These are phyloP conservation scores for Aeoliscus strigatus DNA, from an alignment of 2,797 vertebrate species.

Conservation along the genomic window DNA sequence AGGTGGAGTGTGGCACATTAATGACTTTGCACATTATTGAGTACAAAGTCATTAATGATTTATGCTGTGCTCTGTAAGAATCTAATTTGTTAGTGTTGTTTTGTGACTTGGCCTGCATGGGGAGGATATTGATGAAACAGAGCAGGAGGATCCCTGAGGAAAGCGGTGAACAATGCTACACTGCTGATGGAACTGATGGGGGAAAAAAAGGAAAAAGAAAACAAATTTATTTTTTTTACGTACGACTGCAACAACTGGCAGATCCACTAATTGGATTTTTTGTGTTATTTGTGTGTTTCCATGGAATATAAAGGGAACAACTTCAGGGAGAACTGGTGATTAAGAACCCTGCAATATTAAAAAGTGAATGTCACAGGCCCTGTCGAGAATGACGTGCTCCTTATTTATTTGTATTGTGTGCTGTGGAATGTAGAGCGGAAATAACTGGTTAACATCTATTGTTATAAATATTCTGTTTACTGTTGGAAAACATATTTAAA, in stretches of 20 bases:
- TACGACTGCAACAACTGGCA: neutral
- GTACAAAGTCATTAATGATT: conserved; percentile 38
- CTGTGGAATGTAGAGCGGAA: too few relatives aligned
- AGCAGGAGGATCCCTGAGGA: conserved; percentile 25
- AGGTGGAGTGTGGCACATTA: neutral
- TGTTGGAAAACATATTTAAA: too few relatives aligned
- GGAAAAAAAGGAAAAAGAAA: too few relatives aligned
- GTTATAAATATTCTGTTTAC: too few relatives aligned
- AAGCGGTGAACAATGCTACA: conserved; percentile 3
- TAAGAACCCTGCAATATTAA: neutral
- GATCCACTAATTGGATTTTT: neutral
- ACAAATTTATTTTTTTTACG: too few relatives aligned
- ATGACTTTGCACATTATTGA: conserved; percentile 7
- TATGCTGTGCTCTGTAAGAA: conserved; percentile 32
- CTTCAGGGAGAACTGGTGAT: neutral
- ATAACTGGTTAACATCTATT: too few relatives aligned
- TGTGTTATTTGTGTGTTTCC: conserved; percentile 1
- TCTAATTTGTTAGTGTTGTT: conserved; percentile 51
- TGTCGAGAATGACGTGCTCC: too few relatives aligned
- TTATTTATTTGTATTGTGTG: too few relatives aligned
- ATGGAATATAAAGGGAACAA: neutral
- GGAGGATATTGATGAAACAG: conserved; percentile 42
- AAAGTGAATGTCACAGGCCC: conserved; percentile 2
- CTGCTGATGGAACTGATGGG: conserved; percentile 3
- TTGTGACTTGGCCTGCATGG: conserved; percentile 20